phyloP scores from a whole-genome alignment of 2,113 vertebrate species.

The Brienomyrus brachyistius region DNA sequence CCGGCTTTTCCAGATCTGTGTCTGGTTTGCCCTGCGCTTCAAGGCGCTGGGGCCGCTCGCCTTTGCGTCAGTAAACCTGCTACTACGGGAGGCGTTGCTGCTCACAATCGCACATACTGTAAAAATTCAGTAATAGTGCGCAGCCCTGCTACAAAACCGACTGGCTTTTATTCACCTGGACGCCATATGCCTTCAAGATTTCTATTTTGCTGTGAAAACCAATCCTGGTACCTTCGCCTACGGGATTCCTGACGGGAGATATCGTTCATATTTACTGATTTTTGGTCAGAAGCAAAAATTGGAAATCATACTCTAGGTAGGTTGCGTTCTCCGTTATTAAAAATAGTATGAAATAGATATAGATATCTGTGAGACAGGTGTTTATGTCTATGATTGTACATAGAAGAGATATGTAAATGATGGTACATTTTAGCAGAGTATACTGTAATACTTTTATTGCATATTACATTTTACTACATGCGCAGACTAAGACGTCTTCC shows the following conservation, averaged over 20 bases:
- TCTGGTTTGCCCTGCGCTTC: not conserved
- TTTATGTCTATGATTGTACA: not conserved
- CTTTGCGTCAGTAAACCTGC: not conserved
- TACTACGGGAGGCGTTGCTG: not conserved
- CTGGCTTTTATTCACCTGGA: slow-evolving; percentile 2
- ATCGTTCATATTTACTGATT: not conserved
- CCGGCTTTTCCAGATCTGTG: not conserved
- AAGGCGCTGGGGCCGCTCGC: not conserved
- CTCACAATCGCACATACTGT: not conserved
- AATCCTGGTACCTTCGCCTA: not conserved
- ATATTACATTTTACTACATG: not conserved
- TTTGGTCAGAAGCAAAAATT: not conserved
- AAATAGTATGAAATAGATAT: not conserved
- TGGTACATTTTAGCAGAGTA: not conserved
- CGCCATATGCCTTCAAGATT: not conserved
- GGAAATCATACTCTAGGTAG: not conserved
- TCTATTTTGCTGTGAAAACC: not conserved
- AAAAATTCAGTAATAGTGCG: not conserved
- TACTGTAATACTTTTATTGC: not conserved
- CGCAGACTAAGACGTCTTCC: not conserved
- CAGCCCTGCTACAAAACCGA: not conserved
- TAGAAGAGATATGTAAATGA: not conserved
- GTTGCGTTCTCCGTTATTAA: not conserved
- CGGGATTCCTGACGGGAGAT: not conserved
- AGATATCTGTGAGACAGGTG: not conserved